Evolutionary conservation across 2,113 vertebrate genomes (phyloP).

Genomic region (Podocnemis expansa): DNA sequence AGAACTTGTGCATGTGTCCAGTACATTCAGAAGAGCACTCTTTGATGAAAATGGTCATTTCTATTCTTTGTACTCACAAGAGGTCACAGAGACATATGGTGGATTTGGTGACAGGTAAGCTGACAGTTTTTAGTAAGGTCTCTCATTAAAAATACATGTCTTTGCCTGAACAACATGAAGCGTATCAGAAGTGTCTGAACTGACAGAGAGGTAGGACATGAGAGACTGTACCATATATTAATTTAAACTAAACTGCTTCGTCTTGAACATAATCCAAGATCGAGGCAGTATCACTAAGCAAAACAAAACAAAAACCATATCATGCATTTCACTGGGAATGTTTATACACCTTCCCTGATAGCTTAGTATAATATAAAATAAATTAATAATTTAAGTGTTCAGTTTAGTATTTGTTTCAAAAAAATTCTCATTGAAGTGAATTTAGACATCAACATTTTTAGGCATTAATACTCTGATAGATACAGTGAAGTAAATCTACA

Average conservation of each 20-base stretch:
- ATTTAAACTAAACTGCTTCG: not conserved
- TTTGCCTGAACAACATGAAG: not conserved
- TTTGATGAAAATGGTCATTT: not conserved
- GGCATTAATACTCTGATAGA: not conserved
- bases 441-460: not conserved
- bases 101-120: not conserved
- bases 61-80: not conserved
- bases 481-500: not conserved
- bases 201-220: not conserved
- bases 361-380: not conserved
- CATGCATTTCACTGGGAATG: not conserved
- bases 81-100: not conserved
- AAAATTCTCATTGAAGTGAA: not conserved
- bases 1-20: not conserved
- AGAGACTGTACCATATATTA: not conserved
- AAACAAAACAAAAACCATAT: not conserved
- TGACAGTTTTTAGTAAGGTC: not conserved
- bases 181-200: not conserved
- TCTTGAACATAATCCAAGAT: not conserved
- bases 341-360: not conserved
- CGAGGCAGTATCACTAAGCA: not conserved
- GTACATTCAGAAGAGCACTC: accelerated
- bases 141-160: not conserved
- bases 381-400: not conserved
- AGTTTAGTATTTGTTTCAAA: not conserved